Percentiles rank a stretch among this genome's conserved stretches.
phyloP scores from a whole-genome alignment of 2,888 invertebrate species.

The Fragum sueziense region DNA sequence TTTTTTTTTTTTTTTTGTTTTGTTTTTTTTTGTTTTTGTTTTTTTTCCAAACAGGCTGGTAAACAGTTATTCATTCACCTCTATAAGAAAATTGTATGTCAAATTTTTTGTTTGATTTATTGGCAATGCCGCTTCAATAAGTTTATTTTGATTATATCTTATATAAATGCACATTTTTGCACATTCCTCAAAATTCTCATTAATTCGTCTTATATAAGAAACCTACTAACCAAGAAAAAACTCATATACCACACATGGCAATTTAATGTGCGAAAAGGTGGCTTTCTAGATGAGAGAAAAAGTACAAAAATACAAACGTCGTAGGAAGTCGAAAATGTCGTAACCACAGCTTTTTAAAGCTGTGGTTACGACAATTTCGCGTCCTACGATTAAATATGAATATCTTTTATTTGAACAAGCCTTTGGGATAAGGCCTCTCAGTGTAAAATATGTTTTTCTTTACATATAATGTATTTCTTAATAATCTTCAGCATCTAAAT shows the following conservation, averaged over 20 bases:
- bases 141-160: background rate
- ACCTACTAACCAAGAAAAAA: background rate
- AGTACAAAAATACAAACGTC: no score
- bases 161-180: background rate
- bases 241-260: constrained; percentile 17
- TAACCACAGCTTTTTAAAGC: no score
- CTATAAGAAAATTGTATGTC: background rate
- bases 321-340: no score
- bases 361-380: no score
- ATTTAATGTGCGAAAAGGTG: constrained; percentile 9
- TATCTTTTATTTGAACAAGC: background rate
- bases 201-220: background rate
- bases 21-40: no score
- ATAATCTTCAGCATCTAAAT: constrained; percentile 47
- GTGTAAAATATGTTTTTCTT: constrained; percentile 18
- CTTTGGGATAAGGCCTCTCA: background rate
- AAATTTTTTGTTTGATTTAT: background rate
- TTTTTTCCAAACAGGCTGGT: no score
- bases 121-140: background rate
- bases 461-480: constrained; percentile 50
- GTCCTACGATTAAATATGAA: no score
- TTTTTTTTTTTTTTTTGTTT: no score
- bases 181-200: background rate
- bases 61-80: background rate
- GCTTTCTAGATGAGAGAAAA: background rate